phyloP scores from a whole-genome alignment of 35 echinoderm and acorn worm genomes.

The Heliocidaris erythrogramma region DNA sequence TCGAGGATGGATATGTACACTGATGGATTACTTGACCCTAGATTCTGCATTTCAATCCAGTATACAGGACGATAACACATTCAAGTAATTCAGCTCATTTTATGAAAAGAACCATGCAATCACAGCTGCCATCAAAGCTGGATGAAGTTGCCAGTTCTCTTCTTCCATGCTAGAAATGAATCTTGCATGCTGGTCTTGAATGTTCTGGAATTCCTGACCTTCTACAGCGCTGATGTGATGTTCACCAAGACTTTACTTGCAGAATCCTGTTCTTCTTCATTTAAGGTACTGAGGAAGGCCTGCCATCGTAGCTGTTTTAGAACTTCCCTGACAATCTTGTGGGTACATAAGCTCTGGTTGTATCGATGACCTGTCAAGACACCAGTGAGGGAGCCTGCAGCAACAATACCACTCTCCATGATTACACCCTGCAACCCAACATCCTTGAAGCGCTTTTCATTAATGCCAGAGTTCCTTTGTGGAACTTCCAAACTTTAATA shows the following conservation, averaged over 20 bases:
- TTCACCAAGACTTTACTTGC: not conserved
- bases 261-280: constrained; percentile 32
- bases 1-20: constrained; percentile 29
- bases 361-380: constrained; percentile 66
- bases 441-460: constrained; percentile 79
- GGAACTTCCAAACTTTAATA: no score
- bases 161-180: constrained; percentile 26
- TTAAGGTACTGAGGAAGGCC: constrained; percentile 38
- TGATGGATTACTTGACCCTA: constrained; percentile 55
- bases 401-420: no score
- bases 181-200: no score
- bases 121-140: no score
- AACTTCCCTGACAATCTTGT: constrained; percentile 68
- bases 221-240: not conserved
- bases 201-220: constrained; percentile 37
- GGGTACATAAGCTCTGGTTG: constrained; percentile 55
- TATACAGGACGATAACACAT: constrained; percentile 69
- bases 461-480: no score
- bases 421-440: constrained; percentile 68
- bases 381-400: constrained; percentile 61
- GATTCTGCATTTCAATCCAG: constrained; percentile 71
- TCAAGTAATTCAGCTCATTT: no score
- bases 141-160: constrained; percentile 75
- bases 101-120: constrained; percentile 57
- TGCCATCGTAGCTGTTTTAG: constrained; percentile 60